A percentile compares a stretch with the other conserved stretches of the same genome.
Evolutionary conservation across 2,888 invertebrate species (phyloP).

Genomic region (Iselma pallidipennis): DNA sequence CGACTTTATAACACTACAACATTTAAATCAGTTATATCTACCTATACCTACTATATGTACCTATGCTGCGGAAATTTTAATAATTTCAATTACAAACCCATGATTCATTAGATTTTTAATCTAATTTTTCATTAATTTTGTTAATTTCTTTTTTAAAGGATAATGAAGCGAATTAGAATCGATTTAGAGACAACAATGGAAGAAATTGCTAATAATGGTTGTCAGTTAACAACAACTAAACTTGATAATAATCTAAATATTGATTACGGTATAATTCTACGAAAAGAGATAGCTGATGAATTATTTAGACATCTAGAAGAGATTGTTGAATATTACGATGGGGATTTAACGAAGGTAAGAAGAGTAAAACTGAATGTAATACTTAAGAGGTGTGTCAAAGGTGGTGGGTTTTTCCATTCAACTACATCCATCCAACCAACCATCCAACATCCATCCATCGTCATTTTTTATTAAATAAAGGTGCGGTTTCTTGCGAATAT

Average conservation of each 20-base stretch:
- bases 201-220: slow-evolving; percentile 27
- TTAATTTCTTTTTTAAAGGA: background rate
- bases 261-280: slow-evolving; percentile 61
- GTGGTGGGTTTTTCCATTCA: background rate
- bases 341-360: slow-evolving; percentile 64
- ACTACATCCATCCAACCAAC: background rate
- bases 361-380: background rate
- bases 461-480: background rate
- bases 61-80: too few species aligned
- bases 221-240: slow-evolving; percentile 54
- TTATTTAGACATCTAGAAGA: slow-evolving; percentile 61
- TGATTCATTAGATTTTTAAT: too few species aligned
- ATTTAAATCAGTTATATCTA: too few species aligned
- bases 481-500: background rate
- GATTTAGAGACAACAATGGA: slow-evolving; percentile 34
- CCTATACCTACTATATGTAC: too few species aligned
- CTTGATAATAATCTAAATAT: slow-evolving; percentile 61
- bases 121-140: background rate
- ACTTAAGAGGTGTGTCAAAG: background rate
- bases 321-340: slow-evolving; percentile 65
- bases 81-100: too few species aligned
- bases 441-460: too few species aligned
- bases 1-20: background rate
- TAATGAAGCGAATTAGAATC: slow-evolving; percentile 38
- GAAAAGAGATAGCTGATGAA: slow-evolving; percentile 55